These are phyloP conservation scores for Syrmaticus mikado DNA, from an alignment of 2,113 vertebrate genomes.

Conservation along the genomic window DNA sequence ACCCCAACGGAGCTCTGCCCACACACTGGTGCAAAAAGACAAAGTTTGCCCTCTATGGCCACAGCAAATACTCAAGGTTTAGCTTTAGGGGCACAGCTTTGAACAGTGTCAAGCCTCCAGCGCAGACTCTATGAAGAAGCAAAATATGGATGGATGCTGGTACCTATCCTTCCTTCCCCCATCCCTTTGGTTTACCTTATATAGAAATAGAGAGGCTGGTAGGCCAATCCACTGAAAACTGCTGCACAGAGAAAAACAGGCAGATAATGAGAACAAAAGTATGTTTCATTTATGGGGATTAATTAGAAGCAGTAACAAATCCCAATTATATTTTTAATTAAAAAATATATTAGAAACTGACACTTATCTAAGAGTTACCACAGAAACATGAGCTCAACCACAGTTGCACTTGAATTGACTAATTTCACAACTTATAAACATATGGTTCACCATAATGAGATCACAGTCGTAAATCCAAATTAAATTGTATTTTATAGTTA, in stretches of 20 bases:
- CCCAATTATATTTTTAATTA: conserved; percentile 25
- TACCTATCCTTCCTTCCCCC: not conserved
- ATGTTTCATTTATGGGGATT: not conserved
- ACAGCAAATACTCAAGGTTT: not conserved
- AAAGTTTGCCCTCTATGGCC: not conserved
- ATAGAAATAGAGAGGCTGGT: not conserved
- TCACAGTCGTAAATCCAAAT: conserved; percentile 6
- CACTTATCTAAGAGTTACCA: not conserved
- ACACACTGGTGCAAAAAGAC: not conserved
- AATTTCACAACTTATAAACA: conserved; percentile 4
- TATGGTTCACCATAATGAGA: not conserved
- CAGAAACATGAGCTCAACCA: not conserved
- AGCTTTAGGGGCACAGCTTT: not conserved
- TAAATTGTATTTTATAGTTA: not conserved
- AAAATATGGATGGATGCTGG: not conserved
- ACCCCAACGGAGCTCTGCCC: fast-evolving
- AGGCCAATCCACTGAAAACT: not conserved
- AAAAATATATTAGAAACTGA: not conserved
- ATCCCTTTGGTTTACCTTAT: not conserved
- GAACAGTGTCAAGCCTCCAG: not conserved
- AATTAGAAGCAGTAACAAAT: conserved; percentile 8
- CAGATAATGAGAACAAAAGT: not conserved
- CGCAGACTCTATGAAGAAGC: fast-evolving
- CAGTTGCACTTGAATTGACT: not conserved
- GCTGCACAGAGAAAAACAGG: not conserved